Conservation (phyloP, 2,888 invertebrate genomes). For the Anagyrus pseudococci region DNA sequence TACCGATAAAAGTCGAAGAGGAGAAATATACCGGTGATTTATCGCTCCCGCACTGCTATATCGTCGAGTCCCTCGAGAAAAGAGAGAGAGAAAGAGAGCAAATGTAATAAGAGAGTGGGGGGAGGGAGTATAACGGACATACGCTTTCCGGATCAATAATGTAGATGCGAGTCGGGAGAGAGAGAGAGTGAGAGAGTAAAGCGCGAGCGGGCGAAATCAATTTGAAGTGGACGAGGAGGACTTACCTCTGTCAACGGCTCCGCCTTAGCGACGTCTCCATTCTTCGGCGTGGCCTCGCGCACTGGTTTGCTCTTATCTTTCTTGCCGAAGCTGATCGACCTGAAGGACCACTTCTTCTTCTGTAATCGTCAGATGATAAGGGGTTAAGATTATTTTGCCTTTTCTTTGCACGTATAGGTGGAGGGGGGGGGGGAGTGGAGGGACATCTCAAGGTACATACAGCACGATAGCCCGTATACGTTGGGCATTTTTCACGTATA, state of each 20-base stretch:
- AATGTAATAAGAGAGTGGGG: too few species aligned
- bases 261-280: constrained; percentile 67
- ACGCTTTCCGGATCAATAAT: too few species aligned
- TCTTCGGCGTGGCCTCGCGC: constrained; percentile 70
- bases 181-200: not conserved
- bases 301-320: constrained; percentile 87
- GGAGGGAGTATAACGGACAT: too few species aligned
- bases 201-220: constrained; percentile 10
- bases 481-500: constrained; percentile 60
- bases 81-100: too few species aligned
- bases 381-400: not conserved
- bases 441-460: not conserved
- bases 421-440: not conserved
- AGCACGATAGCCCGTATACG: constrained; percentile 3
- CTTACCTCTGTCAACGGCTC: constrained; percentile 69
- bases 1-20: constrained; percentile 12
- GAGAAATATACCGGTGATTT: too few species aligned
- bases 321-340: constrained; percentile 85
- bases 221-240: constrained; percentile 18
- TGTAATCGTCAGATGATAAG: not conserved
- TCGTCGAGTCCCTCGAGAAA: too few species aligned
- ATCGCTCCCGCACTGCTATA: too few species aligned
- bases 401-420: not conserved
- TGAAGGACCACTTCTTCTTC: constrained; percentile 90
- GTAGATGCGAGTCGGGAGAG: not conserved